Percentiles rank a stretch among this genome's conserved stretches.
Conservation (phyloP, 2,888 invertebrate species). For the Pseudolycoriella hygida region DNA sequence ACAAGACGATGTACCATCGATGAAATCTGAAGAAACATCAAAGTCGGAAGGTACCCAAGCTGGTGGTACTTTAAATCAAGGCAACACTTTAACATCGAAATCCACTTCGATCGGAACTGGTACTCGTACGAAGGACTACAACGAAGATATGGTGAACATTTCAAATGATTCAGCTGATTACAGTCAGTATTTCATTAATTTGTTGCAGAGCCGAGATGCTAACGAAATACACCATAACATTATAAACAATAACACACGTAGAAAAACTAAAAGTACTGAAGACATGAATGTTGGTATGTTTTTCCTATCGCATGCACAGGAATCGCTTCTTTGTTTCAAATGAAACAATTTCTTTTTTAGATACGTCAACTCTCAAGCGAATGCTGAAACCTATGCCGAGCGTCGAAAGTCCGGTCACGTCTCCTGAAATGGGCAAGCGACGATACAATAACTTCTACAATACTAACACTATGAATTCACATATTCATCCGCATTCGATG, state of each 20-base stretch:
- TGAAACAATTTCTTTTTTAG: not conserved
- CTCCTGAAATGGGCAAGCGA: conserved; percentile 75
- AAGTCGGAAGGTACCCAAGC: conserved; percentile 73
- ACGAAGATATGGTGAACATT: conserved; percentile 41
- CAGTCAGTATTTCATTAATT: not conserved
- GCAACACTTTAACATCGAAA: conserved; percentile 32
- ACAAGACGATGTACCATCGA: conserved; percentile 21
- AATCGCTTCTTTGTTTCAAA: not conserved
- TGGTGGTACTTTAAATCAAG: conserved; percentile 47
- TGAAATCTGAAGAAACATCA: conserved; percentile 34
- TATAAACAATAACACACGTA: conserved; percentile 56
- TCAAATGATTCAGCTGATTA: not conserved
- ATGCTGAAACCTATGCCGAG: conserved; percentile 91
- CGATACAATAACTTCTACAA: conserved; percentile 51
- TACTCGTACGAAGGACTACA: conserved; percentile 44
- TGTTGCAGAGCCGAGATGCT: conserved; percentile 19
- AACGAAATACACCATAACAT: conserved; percentile 53
- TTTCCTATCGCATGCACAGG: too few species aligned
- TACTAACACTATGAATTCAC: conserved; percentile 23
- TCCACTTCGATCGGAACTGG: conserved; percentile 40
- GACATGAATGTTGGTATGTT: conserved; percentile 53
- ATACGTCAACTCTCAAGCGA: conserved; percentile 69
- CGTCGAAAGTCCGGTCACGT: conserved; percentile 74
- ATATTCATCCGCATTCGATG: conserved; percentile 36
- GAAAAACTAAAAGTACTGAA: conserved; percentile 81